A percentile compares a stretch with the other conserved stretches of the same genome.
Conservation (phyloP, 2,888 invertebrate genomes). For the Muscina levida region DNA sequence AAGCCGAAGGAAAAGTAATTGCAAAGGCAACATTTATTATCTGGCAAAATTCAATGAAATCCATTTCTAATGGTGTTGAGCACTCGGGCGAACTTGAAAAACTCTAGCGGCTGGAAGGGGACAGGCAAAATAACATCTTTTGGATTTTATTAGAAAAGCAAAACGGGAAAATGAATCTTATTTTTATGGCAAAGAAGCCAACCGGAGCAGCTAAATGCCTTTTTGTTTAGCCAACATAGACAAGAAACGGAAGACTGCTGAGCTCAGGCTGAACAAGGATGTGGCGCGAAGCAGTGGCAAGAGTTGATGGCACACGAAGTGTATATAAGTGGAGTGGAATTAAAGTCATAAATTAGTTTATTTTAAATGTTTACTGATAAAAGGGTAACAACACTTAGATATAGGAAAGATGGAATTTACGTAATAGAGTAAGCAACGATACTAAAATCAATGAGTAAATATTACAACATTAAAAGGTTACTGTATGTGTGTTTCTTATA, state of each 20-base stretch:
- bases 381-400: neutral
- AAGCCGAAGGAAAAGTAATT: conserved; percentile 14
- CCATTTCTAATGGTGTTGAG: conserved; percentile 26
- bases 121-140: conserved; percentile 24
- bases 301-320: neutral
- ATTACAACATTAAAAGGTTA: too few species aligned
- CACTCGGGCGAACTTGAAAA: conserved; percentile 2
- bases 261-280: neutral
- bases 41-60: conserved; percentile 33
- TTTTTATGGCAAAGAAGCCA: conserved; percentile 31
- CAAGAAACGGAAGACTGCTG: too few species aligned
- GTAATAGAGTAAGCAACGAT: too few species aligned
- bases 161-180: conserved; percentile 20
- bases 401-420: conserved; percentile 4
- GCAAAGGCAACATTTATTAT: conserved; percentile 43
- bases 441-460: too few species aligned
- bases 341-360: conserved; percentile 62
- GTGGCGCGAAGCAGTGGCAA: neutral
- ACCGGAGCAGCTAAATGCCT: conserved; percentile 48
- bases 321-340: conserved; percentile 28
- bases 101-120: neutral
- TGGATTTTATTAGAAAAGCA: conserved; percentile 44
- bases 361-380: conserved; percentile 42
- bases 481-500: too few species aligned
- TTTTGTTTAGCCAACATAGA: conserved; percentile 14